phyloP scores from a whole-genome alignment of 2,797 vertebrate species.

The Spea hammondii region DNA sequence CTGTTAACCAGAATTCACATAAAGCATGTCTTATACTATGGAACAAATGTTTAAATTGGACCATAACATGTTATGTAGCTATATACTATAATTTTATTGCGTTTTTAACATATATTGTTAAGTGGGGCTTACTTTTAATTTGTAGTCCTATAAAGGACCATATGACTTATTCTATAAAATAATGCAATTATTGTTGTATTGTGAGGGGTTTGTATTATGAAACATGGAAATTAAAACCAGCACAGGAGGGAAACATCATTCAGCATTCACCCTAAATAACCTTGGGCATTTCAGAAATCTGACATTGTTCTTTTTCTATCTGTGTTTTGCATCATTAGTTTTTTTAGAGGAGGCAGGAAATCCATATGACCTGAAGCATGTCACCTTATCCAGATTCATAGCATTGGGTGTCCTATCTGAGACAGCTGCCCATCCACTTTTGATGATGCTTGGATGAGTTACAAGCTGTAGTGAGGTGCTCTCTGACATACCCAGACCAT shows the following conservation, averaged over 20 bases:
- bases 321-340: constrained; percentile 37
- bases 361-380: constrained; percentile 37
- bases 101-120: not conserved
- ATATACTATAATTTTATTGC: not conserved
- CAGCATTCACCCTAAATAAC: constrained; percentile 32
- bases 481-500: too few relatives aligned
- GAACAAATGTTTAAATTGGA: not conserved
- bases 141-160: not conserved
- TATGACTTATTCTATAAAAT: constrained; percentile 10
- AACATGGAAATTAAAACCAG: constrained; percentile 38
- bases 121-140: constrained; percentile 8
- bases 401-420: constrained; percentile 18
- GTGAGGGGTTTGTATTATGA: constrained; percentile 8
- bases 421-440: constrained; percentile 24
- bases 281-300: constrained; percentile 39
- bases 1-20: too few relatives aligned
- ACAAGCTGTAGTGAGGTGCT: constrained; percentile 10
- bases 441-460: constrained; percentile 4
- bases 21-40: not conserved
- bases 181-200: constrained; percentile 8
- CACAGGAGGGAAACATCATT: constrained; percentile 24
- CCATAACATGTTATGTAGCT: not conserved
- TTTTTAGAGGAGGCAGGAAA: constrained; percentile 41
- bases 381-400: constrained; percentile 40
- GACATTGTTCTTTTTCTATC: constrained; percentile 29